Evolutionary conservation across 2,888 invertebrate genomes (phyloP).

Genomic region (Campopleginae sp.): DNA sequence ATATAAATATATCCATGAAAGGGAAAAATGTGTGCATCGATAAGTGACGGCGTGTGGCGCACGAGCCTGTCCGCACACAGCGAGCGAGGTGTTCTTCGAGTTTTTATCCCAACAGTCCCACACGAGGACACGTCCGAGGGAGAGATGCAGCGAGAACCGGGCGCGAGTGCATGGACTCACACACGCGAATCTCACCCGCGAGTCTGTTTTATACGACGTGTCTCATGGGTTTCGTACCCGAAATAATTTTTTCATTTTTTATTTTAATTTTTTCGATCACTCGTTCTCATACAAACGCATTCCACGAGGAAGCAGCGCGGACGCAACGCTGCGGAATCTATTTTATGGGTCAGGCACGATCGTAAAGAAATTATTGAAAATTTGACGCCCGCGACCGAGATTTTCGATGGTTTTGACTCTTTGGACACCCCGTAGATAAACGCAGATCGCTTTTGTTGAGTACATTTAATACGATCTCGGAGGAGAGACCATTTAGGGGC

Average conservation of each 20-base stretch:
- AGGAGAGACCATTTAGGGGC: slow-evolving; percentile 79
- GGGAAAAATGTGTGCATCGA: slow-evolving; percentile 29
- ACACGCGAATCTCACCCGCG: slow-evolving; percentile 44
- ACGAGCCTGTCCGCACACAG: slow-evolving; percentile 70
- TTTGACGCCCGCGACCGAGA: too few species aligned
- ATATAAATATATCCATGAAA: neutral
- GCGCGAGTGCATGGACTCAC: slow-evolving; percentile 35
- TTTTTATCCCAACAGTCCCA: slow-evolving; percentile 72
- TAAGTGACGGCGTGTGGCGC: slow-evolving; percentile 47
- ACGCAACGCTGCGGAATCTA: neutral
- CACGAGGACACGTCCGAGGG: slow-evolving; percentile 55
- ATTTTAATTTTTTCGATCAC: neutral
- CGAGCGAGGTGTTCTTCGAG: slow-evolving; percentile 71
- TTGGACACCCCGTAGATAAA: neutral
- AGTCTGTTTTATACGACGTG: slow-evolving; percentile 34
- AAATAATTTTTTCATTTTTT: neutral
- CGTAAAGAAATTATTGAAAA: too few species aligned
- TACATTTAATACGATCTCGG: slow-evolving; percentile 47
- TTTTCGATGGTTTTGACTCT: neutral
- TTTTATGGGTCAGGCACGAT: too few species aligned
- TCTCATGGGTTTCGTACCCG: neutral
- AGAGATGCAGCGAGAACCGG: slow-evolving; percentile 38
- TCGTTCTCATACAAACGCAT: neutral
- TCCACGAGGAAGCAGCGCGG: neutral
- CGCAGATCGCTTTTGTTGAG: slow-evolving; percentile 33